Evolutionary conservation across 2,797 vertebrate species (phyloP).

Genomic region (Typhlichthys eigenmanni): DNA sequence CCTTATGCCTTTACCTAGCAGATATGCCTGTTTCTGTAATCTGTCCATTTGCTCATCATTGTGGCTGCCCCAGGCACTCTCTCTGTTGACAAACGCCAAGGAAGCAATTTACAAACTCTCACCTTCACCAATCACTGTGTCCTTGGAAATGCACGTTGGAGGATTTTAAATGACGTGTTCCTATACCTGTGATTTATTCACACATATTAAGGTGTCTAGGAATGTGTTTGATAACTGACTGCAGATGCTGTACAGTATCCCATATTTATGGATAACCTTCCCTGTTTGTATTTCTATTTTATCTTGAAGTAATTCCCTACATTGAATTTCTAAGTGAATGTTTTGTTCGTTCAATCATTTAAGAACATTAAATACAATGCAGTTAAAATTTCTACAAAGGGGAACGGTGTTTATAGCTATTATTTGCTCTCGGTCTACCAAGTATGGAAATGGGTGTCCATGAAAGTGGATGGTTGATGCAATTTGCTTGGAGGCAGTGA

Average conservation of each 20-base stretch:
- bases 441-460: conserved; percentile 56
- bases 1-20: conserved; percentile 18
- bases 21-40: conserved; percentile 38
- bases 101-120: conserved; percentile 58
- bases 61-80: conserved; percentile 24
- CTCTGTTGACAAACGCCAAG: conserved; percentile 59
- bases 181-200: conserved; percentile 42
- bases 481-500: conserved; percentile 45
- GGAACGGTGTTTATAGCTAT: conserved; percentile 33
- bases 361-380: conserved; percentile 33
- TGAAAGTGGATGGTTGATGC: conserved; percentile 52
- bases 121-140: conserved; percentile 65
- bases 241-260: conserved; percentile 17
- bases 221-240: conserved; percentile 46
- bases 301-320: conserved; percentile 30
- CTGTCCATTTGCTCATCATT: conserved; percentile 49
- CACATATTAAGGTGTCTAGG: conserved; percentile 40
- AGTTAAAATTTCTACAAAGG: conserved; percentile 32
- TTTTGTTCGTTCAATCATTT: conserved; percentile 46
- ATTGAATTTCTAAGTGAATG: conserved; percentile 11
- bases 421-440: conserved; percentile 33
- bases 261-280: conserved; percentile 49
- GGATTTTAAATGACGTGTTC: conserved; percentile 31
- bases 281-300: conserved; percentile 23
- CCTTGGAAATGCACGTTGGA: conserved; percentile 56